Conservation (phyloP, 2,888 invertebrate species). For the Drosophila anceps region DNA sequence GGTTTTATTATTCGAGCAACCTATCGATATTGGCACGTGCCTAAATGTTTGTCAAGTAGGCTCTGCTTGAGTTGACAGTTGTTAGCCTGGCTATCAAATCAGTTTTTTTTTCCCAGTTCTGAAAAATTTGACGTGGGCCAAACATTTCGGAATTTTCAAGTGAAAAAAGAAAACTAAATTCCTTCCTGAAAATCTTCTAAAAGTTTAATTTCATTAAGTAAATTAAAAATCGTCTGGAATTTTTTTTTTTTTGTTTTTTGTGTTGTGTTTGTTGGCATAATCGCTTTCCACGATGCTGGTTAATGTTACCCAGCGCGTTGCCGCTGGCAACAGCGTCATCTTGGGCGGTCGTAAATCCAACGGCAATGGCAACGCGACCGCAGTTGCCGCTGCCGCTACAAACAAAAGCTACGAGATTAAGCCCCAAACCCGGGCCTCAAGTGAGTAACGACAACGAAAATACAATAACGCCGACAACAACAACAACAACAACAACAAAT, state of each 20-base stretch:
- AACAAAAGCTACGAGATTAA: slow-evolving; percentile 41
- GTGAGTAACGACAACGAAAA: slow-evolving; percentile 42
- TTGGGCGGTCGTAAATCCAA: slow-evolving; percentile 8
- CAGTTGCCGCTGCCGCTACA: not conserved
- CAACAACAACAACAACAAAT: slow-evolving; percentile 8
- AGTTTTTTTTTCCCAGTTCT: slow-evolving; percentile 40
- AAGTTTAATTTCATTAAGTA: slow-evolving; percentile 15
- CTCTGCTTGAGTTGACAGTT: slow-evolving; percentile 25
- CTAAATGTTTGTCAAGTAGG: slow-evolving; percentile 32
- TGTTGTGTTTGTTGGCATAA: not conserved
- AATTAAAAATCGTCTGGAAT: slow-evolving; percentile 32
- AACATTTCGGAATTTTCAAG: slow-evolving; percentile 38
- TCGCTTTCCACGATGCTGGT: slow-evolving; percentile 28
- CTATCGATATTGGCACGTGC: slow-evolving; percentile 27
- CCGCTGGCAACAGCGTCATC: slow-evolving; percentile 17
- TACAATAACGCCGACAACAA: slow-evolving; percentile 15
- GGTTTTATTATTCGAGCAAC: not conserved
- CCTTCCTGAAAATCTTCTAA: slow-evolving; percentile 31
- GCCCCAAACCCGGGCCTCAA: slow-evolving; percentile 47
- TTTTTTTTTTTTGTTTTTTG: slow-evolving; percentile 8
- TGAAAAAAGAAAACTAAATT: slow-evolving; percentile 31
- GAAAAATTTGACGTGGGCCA: slow-evolving; percentile 51
- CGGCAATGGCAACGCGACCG: slow-evolving; percentile 9
- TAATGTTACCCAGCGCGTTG: slow-evolving; percentile 37
- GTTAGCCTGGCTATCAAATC: slow-evolving; percentile 1